These are phyloP conservation scores for Philereme vetulata DNA, from an alignment of 2,888 invertebrate species.

Conservation along the genomic window DNA sequence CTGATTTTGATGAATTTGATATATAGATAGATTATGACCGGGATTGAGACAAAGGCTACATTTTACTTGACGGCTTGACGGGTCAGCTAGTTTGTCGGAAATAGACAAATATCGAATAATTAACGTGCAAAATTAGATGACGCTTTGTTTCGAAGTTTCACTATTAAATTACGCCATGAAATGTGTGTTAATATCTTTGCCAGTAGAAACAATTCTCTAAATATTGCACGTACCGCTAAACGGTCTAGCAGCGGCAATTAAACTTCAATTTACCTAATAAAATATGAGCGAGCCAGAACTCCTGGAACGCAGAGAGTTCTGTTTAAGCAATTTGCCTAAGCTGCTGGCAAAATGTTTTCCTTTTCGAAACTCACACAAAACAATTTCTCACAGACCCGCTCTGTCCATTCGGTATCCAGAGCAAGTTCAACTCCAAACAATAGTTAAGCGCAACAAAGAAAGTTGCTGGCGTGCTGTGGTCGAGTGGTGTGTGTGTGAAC, in stretches of 20 bases:
- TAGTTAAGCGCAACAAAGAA: slow-evolving; percentile 77
- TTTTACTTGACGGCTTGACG: no score
- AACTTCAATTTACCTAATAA: slow-evolving; percentile 66
- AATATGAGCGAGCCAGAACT: slow-evolving; percentile 62
- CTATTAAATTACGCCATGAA: not conserved
- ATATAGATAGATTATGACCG: no score
- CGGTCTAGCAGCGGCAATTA: slow-evolving; percentile 49
- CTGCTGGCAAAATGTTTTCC: slow-evolving; percentile 78
- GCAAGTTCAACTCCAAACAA: slow-evolving; percentile 77
- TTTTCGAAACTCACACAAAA: slow-evolving; percentile 78
- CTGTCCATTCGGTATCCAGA: slow-evolving; percentile 74
- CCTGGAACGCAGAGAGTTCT: slow-evolving; percentile 44
- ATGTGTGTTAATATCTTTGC: not conserved
- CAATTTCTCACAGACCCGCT: slow-evolving; percentile 73
- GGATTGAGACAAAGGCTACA: no score
- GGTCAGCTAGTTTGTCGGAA: no score
- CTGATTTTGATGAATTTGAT: no score
- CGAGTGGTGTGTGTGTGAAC: slow-evolving; percentile 58
- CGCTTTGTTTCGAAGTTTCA: not conserved
- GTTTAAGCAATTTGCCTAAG: slow-evolving; percentile 75
- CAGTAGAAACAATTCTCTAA: slow-evolving; percentile 22
- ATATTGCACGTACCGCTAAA: slow-evolving; percentile 30
- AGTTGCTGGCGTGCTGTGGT: slow-evolving; percentile 63
- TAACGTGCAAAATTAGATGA: not conserved
- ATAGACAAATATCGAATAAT: no score